Evolutionary conservation across 2,888 invertebrate genomes (phyloP), one percentile per base, ranked within the genome.

Genomic region (Campopleginae sp.): DNA sequence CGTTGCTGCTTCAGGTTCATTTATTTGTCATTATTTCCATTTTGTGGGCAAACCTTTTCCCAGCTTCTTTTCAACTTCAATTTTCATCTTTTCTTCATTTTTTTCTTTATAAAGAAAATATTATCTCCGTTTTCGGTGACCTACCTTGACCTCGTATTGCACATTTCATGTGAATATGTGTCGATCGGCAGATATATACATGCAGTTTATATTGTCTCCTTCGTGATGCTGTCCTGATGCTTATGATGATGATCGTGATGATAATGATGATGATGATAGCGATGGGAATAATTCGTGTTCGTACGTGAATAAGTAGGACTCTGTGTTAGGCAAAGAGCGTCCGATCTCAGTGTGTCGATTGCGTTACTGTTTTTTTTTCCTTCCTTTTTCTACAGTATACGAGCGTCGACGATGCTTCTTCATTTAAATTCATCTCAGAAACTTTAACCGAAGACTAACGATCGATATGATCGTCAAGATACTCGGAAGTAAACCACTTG

Each of bases 351-450:
- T 46, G 48, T 58, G 63, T 80, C 61, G 72, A 17, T 27, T 61
- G 72, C 38, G 46, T 33, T 66, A 31, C 68, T 80, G 58, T 68
- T 58, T 27, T 58, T 27, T 8, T 58, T 4, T 48, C 6, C n/a
- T n/a, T 27, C 6, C 14, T 27, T 14, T 14, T 51, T 19, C 19
- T 51, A 8, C 33, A n/a, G 48, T 61, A 54, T 44, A 78, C 71
- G 72, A 78, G 14, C 70, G 48, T 48, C 14, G 65, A 71, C 44
- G 78, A 61, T n/a, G 65, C 8, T n/a, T 46, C 65, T 48, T 63
- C 51, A 65, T 46, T 58, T 4, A 61, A 51, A 81, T 88, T 89
- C 88, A 89, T 89, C 89, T 89, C 68, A 81, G 83, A 33, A 86
- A 76, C 54, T 80, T 77, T 27, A 65, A 65, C 33, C 74, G 83